A percentile compares a stretch with the other conserved stretches of the same genome.
These are phyloP conservation scores for Callithrix jacchus DNA, from an alignment of 2,113 vertebrate species.

Conservation along the genomic window DNA sequence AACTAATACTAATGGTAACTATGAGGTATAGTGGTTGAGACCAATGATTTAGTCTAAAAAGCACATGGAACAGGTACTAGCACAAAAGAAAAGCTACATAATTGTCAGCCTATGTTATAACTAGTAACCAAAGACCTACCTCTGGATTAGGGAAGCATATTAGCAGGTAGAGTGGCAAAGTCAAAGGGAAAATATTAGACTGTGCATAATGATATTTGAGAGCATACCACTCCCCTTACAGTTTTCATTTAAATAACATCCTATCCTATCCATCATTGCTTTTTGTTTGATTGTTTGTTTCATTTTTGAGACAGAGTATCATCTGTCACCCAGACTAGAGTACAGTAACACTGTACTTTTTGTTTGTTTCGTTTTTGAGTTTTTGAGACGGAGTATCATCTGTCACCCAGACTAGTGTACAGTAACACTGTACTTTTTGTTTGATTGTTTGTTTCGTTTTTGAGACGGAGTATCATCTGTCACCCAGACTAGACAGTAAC, in stretches of 20 bases:
- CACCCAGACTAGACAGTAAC: too few relatives aligned
- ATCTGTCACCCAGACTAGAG: too few relatives aligned
- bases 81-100: neutral
- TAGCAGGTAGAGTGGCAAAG: neutral
- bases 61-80: neutral
- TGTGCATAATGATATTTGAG: neutral
- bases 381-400: too few relatives aligned
- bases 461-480: too few relatives aligned
- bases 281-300: too few relatives aligned
- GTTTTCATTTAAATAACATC: neutral
- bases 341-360: too few relatives aligned
- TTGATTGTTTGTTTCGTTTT: too few relatives aligned
- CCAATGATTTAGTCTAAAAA: neutral
- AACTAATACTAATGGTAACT: neutral
- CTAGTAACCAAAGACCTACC: neutral
- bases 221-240: neutral
- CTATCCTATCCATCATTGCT: neutral
- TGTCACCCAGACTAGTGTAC: too few relatives aligned
- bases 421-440: too few relatives aligned
- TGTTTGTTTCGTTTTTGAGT: too few relatives aligned
- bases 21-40: too few relatives aligned
- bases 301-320: too few relatives aligned
- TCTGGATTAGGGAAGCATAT: neutral
- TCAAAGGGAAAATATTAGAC: neutral
- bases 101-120: neutral